Evolutionary conservation across 1,140 invertebrate species (phyloP), one percentile per base, ranked within the genome.

Genomic region (Panonychus citri): DNA sequence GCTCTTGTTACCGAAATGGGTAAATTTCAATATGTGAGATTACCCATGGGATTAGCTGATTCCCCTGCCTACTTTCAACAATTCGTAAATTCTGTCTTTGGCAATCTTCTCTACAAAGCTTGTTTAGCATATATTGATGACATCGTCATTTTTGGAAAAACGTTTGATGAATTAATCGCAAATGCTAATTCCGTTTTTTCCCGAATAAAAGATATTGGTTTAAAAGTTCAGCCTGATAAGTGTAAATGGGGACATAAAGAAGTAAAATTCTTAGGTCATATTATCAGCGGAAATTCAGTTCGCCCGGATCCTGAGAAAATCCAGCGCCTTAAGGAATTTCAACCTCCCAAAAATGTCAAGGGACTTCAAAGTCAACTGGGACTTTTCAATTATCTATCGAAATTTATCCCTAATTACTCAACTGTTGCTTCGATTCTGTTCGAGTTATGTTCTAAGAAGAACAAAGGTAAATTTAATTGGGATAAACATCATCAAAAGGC

Each of bases 1-100:
- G 70, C 70, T 0, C 71, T 72, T 60, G 61, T 60, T 0, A 64
- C 65, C 5, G 64, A 65, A 1, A 57, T 62, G 19, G 60, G 62
- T 3, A 59, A 60, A 12, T 65, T 37, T 42, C 58, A 64, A 50
- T 60, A 53, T 21, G 8, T 24, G 4, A 13, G 55, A 7, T 55
- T 64, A 54, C 62, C 62, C 0, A 57, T 62, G 17, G 60, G 62
- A 15, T 50, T 62, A 10, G 21, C 30, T 13, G 42, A 54, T 54
- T 28, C 58, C 28, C 58, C 62, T 19, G 58, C 60, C 5, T 55
- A 39, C 5, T 71, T 70, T 53, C 65, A 67, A 53, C 52, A 69
- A 8, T 37, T 68, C 0, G 64, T 71, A 2, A 66, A 68, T 24
- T 7, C 7, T 7, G n/a, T 46, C 7, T 24, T 46, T 24, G 42